Percentiles rank a stretch among this genome's conserved stretches.
phyloP scores from a whole-genome alignment of 2,113 vertebrate genomes.

The Amia ocellicauda region DNA sequence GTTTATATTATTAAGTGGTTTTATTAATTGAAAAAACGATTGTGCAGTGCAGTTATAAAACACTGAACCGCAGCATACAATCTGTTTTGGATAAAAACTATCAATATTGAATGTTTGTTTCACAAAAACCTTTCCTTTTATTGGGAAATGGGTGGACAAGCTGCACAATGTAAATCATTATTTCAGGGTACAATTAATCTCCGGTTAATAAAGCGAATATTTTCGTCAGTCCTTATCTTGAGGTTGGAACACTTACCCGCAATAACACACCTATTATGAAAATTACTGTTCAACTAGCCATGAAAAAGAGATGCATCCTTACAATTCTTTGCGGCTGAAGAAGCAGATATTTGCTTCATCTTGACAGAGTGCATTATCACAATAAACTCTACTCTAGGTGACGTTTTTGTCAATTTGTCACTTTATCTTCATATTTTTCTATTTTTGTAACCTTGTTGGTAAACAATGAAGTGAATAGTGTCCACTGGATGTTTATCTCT shows the following conservation, averaged over 20 bases:
- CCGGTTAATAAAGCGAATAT: slow-evolving; percentile 4
- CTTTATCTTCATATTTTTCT: neutral
- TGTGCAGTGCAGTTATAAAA: neutral
- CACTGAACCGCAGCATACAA: neutral
- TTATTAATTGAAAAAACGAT: too few species aligned
- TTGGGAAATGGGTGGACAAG: neutral
- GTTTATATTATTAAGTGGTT: neutral
- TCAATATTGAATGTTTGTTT: slow-evolving; percentile 2
- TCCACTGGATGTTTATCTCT: slow-evolving; percentile 48
- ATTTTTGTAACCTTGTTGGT: slow-evolving; percentile 17
- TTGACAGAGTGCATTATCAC: slow-evolving; percentile 60
- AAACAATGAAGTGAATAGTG: slow-evolving; percentile 67
- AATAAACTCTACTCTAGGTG: slow-evolving; percentile 53
- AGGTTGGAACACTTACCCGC: slow-evolving; percentile 47
- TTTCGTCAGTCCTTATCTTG: slow-evolving; percentile 12
- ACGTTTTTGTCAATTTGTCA: slow-evolving; percentile 46
- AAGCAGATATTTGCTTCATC: slow-evolving; percentile 53
- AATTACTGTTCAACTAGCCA: slow-evolving; percentile 57
- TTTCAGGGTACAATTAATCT: neutral
- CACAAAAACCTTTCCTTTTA: slow-evolving; percentile 8
- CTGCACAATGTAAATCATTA: slow-evolving; percentile 10
- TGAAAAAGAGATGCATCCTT: slow-evolving; percentile 57
- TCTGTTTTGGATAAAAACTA: slow-evolving; percentile 8
- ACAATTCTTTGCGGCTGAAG: slow-evolving; percentile 48
- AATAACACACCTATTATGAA: slow-evolving; percentile 62